phyloP scores from a whole-genome alignment of 2,797 vertebrate genomes.

The Parotocinclus haroldoi region DNA sequence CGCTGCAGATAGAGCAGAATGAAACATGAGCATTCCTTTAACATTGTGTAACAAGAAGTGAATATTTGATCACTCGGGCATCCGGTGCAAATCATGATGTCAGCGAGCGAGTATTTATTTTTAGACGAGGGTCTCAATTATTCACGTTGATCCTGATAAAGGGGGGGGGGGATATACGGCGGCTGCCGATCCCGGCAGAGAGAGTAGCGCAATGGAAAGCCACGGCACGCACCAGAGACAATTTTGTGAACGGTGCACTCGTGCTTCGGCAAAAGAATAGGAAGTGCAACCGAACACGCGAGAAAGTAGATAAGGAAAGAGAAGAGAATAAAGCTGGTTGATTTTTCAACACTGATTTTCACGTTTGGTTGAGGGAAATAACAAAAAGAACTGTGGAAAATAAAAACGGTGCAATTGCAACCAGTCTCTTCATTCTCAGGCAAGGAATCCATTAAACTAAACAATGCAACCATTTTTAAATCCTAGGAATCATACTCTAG shows the following conservation, averaged over 20 bases:
- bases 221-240: constrained; percentile 59
- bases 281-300: too few relatives aligned
- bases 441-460: constrained; percentile 66
- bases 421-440: constrained; percentile 12
- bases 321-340: constrained; percentile 24
- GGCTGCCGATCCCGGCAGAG: constrained; percentile 21
- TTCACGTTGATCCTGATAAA: constrained; percentile 40
- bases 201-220: constrained; percentile 61
- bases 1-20: too few relatives aligned
- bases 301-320: constrained; percentile 62
- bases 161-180: constrained; percentile 22
- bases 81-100: constrained; percentile 45
- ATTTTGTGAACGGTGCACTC: constrained; percentile 68
- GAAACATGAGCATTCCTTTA: not conserved
- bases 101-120: constrained; percentile 52
- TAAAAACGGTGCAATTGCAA: not conserved
- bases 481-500: not conserved
- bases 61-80: constrained; percentile 48
- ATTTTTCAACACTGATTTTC: too few relatives aligned
- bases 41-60: constrained; percentile 13
- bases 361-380: constrained; percentile 1
- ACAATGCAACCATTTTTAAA: constrained; percentile 37
- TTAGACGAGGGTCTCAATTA: constrained; percentile 50
- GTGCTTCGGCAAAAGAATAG: too few relatives aligned
- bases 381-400: constrained; percentile 4